Base-by-base conservation (phyloP, 2,113 vertebrate species). In the Takifugu flavidus region DNA sequence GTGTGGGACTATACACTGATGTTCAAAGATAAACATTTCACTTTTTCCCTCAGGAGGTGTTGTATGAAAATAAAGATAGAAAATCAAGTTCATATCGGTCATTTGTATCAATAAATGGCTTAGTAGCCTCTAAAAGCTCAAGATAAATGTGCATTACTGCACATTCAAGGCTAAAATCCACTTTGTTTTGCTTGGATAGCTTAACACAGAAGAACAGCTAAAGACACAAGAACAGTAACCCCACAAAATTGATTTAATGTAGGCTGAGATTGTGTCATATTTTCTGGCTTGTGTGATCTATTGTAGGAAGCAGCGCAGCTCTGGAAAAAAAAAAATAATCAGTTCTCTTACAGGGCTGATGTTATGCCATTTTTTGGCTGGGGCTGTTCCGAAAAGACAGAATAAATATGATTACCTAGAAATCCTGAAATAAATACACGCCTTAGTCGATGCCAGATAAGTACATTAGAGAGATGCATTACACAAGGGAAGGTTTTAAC, bases 301-400 rank as follows among this genome's bases (percentile, higher is more conserved):
- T 55, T 72, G 59, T 74, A 80, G 65, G 65, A 76, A 56, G 70
- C 63, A 27, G 49, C 43, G 51, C 57, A 64, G 61, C 65, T 44
- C n/a, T 25, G 43, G 76, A 66, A 64, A 62, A 73, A 78, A 4
- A 78, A 66, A 64, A 62, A 73, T 77, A 59, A 4, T 6, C 29
- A 44, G 50, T 28, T 62, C 65, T 75, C 82, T 78, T 76, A 79
- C 56, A 70, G 74, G 70, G 74, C 68, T 76, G 45, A 70, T 64
- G 64, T 64, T 69, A 67, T 74, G 62, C 25, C 57, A 56, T 72
- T 46, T 67, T 79, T 75, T 63, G 59, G 65, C 53, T 31, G 53
- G 72, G 58, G 56, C 54, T 6, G 39, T 66, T 62, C 64, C 3
- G 1, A 74, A 74, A 79, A 77, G 31, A 39, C 52, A 70, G 51